Evolutionary conservation across 2,113 vertebrate species (phyloP).

Genomic region (Scomber colias): DNA sequence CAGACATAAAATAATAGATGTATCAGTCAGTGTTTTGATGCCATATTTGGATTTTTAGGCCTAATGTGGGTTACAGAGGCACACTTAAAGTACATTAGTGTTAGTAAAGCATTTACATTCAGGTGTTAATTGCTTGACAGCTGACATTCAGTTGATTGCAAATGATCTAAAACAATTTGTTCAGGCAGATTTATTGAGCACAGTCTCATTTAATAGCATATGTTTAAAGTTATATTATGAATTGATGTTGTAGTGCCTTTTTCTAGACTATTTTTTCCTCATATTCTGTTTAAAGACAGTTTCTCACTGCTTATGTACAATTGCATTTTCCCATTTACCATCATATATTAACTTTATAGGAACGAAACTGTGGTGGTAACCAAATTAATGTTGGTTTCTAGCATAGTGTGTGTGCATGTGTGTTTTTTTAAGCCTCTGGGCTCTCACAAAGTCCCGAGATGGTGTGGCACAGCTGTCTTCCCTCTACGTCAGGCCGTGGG

Average conservation of each 20-base stretch:
- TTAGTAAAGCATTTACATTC: too few relatives aligned
- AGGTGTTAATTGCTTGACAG: too few relatives aligned
- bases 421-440: neutral
- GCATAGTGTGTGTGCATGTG: neutral
- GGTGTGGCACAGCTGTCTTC: slow-evolving; percentile 41
- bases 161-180: too few relatives aligned
- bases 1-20: neutral
- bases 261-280: neutral
- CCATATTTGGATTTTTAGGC: neutral
- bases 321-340: neutral
- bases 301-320: neutral
- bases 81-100: neutral
- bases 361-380: neutral
- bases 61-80: neutral
- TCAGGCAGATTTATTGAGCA: neutral
- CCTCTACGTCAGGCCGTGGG: slow-evolving; percentile 29
- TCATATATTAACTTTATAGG: neutral
- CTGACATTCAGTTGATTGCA: too few relatives aligned
- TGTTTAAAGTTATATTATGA: neutral
- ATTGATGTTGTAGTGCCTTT: neutral
- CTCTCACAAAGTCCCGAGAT: neutral
- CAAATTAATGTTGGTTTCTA: neutral
- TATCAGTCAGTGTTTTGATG: slow-evolving; percentile 5
- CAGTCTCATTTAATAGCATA: neutral
- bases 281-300: neutral